Evolutionary conservation across 2,888 invertebrate genomes (phyloP).

Genomic region (Microctonus brassicae): DNA sequence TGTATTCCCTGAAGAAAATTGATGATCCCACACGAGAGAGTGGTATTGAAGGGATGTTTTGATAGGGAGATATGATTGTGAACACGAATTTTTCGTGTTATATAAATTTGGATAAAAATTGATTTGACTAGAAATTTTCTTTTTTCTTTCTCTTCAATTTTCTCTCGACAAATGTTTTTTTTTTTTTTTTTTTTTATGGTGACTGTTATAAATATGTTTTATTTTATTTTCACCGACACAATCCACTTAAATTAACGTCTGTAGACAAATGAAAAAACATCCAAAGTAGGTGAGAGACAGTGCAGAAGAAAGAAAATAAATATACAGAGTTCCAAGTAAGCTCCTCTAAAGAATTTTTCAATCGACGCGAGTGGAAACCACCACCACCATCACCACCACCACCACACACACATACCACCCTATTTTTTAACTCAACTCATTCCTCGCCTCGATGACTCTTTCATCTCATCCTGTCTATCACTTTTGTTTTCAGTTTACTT

Average conservation of each 20-base stretch:
- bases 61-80: neutral
- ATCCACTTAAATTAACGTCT: slow-evolving; percentile 3
- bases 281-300: slow-evolving; percentile 7
- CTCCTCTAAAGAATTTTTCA: slow-evolving; percentile 11
- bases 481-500: neutral
- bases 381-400: slow-evolving; percentile 22
- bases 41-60: neutral
- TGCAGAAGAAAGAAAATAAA: neutral
- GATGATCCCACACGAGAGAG: neutral
- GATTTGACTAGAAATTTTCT: neutral
- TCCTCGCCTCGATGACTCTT: slow-evolving; percentile 17
- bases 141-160: no score
- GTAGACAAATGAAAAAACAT: neutral
- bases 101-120: neutral
- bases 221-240: neutral
- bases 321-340: slow-evolving; percentile 9
- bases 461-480: slow-evolving; percentile 11
- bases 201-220: neutral
- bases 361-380: slow-evolving; percentile 15
- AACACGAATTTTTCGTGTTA: neutral
- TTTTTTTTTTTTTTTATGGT: neutral
- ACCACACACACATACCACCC: neutral
- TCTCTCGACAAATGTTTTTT: neutral
- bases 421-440: slow-evolving; percentile 23
- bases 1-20: neutral